A percentile compares a stretch with the other conserved stretches of the same genome.
These are phyloP conservation scores for Dasyurus viverrinus DNA, from an alignment of 2,113 vertebrate genomes.

Conservation along the genomic window DNA sequence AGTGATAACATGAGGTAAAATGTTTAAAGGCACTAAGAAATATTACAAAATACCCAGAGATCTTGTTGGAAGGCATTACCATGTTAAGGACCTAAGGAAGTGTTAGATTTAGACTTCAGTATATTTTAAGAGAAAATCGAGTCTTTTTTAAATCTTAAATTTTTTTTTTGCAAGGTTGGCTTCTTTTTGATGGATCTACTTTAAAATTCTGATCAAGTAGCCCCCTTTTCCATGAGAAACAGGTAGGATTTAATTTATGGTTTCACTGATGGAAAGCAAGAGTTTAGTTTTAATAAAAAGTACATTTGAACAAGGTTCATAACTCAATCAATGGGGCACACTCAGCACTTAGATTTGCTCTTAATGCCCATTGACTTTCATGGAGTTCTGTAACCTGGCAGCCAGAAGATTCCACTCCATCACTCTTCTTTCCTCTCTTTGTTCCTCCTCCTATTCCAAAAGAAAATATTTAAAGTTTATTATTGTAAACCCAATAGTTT, in stretches of 20 bases:
- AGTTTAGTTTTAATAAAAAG: conserved; percentile 27
- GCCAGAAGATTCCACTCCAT: not conserved
- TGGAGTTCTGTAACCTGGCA: not conserved
- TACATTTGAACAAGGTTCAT: not conserved
- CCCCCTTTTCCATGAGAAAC: not conserved
- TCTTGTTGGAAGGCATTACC: not conserved
- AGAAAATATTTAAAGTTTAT: not conserved
- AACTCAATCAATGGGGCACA: not conserved
- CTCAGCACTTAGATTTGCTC: not conserved
- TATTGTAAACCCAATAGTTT: not conserved
- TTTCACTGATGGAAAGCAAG: not conserved
- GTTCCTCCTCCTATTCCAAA: not conserved
- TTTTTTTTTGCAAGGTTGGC: not conserved
- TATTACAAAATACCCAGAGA: not conserved
- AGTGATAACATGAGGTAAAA: not conserved
- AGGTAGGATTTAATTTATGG: not conserved
- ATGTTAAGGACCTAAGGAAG: not conserved
- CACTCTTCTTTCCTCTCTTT: not conserved
- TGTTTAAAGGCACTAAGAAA: not conserved
- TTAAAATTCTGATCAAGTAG: conserved; percentile 25
- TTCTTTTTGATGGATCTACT: not conserved
- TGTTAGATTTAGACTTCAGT: not conserved
- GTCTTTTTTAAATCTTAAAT: not conserved
- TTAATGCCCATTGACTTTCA: conserved; percentile 5
- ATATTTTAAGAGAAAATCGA: not conserved